These are phyloP conservation scores for Sialia sialis DNA, from an alignment of 2,113 vertebrate genomes.

Conservation along the genomic window DNA sequence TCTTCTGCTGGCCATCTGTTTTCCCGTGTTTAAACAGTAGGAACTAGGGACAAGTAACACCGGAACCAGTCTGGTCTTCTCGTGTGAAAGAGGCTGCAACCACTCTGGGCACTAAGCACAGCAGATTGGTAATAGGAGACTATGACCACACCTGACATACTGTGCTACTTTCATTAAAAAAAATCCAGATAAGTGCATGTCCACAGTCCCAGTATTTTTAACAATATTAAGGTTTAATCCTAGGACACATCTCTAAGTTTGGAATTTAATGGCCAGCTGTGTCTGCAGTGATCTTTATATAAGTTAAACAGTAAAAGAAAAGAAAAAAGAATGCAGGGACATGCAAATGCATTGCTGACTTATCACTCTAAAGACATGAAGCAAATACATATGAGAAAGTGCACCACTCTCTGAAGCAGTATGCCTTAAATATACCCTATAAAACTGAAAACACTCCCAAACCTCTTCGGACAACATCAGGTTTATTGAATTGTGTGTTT, in stretches of 20 bases:
- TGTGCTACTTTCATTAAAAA: not conserved
- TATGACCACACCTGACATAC: not conserved
- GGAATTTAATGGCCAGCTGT: not conserved
- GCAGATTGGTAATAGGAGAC: not conserved
- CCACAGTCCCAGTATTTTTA: not conserved
- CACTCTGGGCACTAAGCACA: not conserved
- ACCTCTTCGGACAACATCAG: not conserved
- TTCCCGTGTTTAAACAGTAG: not conserved
- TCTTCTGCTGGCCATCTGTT: not conserved
- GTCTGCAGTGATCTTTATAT: not conserved
- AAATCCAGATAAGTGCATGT: not conserved
- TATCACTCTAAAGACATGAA: not conserved
- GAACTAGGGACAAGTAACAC: not conserved
- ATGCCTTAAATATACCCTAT: not conserved
- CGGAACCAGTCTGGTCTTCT: not conserved
- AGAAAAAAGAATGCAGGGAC: not conserved
- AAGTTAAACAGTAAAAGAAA: not conserved
- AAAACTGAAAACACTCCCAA: not conserved
- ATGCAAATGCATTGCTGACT: not conserved
- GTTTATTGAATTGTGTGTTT: not conserved
- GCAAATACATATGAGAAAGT: not conserved
- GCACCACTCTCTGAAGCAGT: not conserved
- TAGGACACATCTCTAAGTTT: not conserved
- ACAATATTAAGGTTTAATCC: not conserved
- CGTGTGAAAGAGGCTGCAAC: not conserved